Evolutionary conservation across 64 coral and sea anemone genomes (phyloP), one percentile per base, ranked within the genome.

Genomic region (Hydrozoanthus tunicans): DNA sequence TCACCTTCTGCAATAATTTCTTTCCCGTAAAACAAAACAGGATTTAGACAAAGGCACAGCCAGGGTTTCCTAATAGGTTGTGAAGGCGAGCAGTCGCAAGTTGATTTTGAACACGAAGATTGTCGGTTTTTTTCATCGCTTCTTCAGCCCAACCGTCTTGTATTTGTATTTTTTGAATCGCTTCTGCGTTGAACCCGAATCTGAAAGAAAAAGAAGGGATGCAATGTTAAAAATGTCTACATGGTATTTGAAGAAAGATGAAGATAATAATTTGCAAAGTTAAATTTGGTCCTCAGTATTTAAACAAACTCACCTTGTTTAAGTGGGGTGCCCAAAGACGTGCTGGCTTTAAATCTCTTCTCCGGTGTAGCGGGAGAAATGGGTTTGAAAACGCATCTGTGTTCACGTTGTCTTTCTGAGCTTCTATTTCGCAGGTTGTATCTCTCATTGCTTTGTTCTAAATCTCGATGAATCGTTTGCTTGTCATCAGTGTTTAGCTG

Each of bases 361-460:
- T 59, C 65, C 52, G 84, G 53, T 20, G 82, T 71, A 55, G 92
- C 15, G 5, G 78, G 52, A 15, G 79, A 58, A 43, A 90, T 64
- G 23, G 92, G 85, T 77, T 90, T 67, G 10, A 90, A 91, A 59
- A 84, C 56, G 26, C 51, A 58, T 6, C 53, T 53, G n/a, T 6
- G 15, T 17, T 82, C n/a, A 61, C 60, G 70, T 55, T 85, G 79
- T 68, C 63, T 14, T n/a, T 62, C 61, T 63, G 58, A 80, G 6
- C 9, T 53, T 79, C 93, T 90, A 43, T 74, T 91, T 85, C 93
- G 84, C 24, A 94, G 76, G 26, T 94, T 85, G 52, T 94, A 94
- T 90, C 93, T 94, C 26, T 79, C 51, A 12, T 54, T 55, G 53
- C 70, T 80, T 55, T 64, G 85, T 66, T 68, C 25, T 55, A 89